A percentile compares a stretch with the other conserved stretches of the same genome.
Conservation (phyloP, 1,140 invertebrate species). For the Spodoptera frugiperda region DNA sequence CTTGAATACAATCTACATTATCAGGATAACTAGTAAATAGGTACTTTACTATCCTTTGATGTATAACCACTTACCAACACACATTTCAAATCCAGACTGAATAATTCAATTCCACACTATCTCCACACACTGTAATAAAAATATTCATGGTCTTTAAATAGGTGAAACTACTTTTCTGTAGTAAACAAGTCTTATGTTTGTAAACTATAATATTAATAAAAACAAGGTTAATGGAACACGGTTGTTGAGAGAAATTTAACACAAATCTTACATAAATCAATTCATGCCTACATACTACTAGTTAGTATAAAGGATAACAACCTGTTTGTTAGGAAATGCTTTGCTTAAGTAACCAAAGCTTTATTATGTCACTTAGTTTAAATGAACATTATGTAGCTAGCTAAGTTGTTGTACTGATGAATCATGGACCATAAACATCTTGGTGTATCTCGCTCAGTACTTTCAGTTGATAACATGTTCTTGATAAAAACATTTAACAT, state of each 20-base stretch:
- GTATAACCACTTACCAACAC: too few species aligned
- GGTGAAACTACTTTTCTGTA: neutral
- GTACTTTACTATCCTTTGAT: neutral
- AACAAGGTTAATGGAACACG: conserved; percentile 17
- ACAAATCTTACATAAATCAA: conserved; percentile 29
- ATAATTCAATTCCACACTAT: neutral
- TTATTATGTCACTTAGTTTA: conserved; percentile 29
- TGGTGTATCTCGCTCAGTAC: conserved; percentile 63
- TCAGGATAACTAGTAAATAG: neutral
- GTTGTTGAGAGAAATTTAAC: conserved; percentile 28
- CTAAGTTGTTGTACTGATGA: conserved; percentile 52
- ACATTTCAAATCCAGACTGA: too few species aligned
- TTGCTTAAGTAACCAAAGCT: conserved; percentile 34
- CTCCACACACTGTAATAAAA: neutral
- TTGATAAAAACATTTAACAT: conserved; percentile 74
- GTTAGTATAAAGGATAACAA: conserved; percentile 33
- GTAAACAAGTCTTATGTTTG: conserved; percentile 10
- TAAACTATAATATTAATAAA: conserved; percentile 9
- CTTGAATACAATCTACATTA: neutral
- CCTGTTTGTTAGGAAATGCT: conserved; percentile 33
- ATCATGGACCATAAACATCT: conserved; percentile 74
- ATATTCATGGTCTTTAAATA: neutral
- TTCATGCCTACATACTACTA: conserved; percentile 28
- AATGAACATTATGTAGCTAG: conserved; percentile 19
- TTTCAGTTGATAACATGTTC: conserved; percentile 68